phyloP scores from a whole-genome alignment of 2,113 vertebrate genomes.

The Pungitius pungitius region DNA sequence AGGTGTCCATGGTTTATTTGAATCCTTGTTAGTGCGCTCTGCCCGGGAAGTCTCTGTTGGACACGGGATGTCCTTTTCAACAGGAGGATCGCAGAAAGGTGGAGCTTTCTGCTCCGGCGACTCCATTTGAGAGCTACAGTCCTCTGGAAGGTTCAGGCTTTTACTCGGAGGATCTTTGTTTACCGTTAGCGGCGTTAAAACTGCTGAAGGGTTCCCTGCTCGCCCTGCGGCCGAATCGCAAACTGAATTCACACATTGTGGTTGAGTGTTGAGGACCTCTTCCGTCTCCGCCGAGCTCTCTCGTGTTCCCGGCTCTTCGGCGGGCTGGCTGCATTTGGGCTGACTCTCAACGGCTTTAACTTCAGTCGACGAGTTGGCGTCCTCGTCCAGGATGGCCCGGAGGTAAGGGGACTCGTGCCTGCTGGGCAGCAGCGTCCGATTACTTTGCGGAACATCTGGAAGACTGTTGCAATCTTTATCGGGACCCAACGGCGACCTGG shows the following conservation, averaged over 20 bases:
- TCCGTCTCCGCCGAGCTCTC: slow-evolving; percentile 72
- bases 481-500: slow-evolving; percentile 88
- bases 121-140: slow-evolving; percentile 32
- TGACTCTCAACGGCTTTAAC: slow-evolving; percentile 80
- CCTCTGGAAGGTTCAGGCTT: slow-evolving; percentile 68
- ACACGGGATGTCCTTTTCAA: slow-evolving; percentile 47
- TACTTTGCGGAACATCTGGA: slow-evolving; percentile 82
- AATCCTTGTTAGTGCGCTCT: slow-evolving; percentile 61
- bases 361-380: slow-evolving; percentile 84
- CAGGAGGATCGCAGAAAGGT: slow-evolving; percentile 43
- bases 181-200: slow-evolving; percentile 64
- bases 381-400: slow-evolving; percentile 89
- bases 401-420: slow-evolving; percentile 85
- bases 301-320: slow-evolving; percentile 78
- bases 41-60: slow-evolving; percentile 42
- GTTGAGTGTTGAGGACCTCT: slow-evolving; percentile 67
- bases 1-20: slow-evolving; percentile 33
- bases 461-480: slow-evolving; percentile 86
- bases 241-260: slow-evolving; percentile 73
- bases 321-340: slow-evolving; percentile 78
- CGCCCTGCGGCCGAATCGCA: slow-evolving; percentile 67
- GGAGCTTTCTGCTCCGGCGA: slow-evolving; percentile 51
- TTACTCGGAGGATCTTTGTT: slow-evolving; percentile 68
- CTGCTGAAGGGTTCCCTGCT: slow-evolving; percentile 73
- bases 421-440: slow-evolving; percentile 75